Base-by-base conservation (phyloP, 2,888 invertebrate genomes). In the Yponomeuta cagnagella region DNA sequence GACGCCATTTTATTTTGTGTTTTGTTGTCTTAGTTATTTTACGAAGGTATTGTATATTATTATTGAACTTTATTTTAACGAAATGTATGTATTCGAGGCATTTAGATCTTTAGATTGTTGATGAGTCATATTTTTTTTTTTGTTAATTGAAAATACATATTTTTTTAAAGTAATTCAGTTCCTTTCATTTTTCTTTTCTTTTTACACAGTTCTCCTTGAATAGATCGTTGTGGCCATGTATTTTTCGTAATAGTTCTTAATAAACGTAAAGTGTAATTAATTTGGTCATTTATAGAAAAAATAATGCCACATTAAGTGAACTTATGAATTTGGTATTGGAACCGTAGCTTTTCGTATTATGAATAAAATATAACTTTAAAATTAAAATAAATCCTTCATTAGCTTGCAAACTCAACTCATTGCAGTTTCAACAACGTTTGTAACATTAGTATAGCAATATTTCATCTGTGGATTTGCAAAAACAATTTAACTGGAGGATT, bases 141-240 rank as follows among this genome's bases (percentile, higher is more conserved):
- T 86, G 85, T 82, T 80, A 81, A 81, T 82, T 82, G 82, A 84
- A 82, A 84, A 85, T 79, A 82, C 76, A 85, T 82, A 82, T 84
- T 85, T 84, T 84, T 85, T 85, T 85, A 83, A 78, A 79, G 79
- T 70, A 82, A 81, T 82, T 77, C 48, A 33, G 71, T 73, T 72
- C 78, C 81, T 80, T 8, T 33, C 37, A 15, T 68, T 48, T 68
- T 43, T 48, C 63, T 33, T 70, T 43, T 63, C 30, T 58, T 43
- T 23, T 43, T 2, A 63, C 33, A n/a, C 15, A 63, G 23, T n/a
- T n/a, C 1, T 37, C n/a, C n/a, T 37, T 1, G n/a, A n/a, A 43
- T 10, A 43, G 33, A 5, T 43, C 43, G 43, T 8, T 43, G 43
- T 43, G 43, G 43, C 43, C 52, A 58, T 15, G 12, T 15, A 58